These are phyloP conservation scores for Cacatua alba DNA, from an alignment of 2,113 vertebrate species.

Conservation along the genomic window DNA sequence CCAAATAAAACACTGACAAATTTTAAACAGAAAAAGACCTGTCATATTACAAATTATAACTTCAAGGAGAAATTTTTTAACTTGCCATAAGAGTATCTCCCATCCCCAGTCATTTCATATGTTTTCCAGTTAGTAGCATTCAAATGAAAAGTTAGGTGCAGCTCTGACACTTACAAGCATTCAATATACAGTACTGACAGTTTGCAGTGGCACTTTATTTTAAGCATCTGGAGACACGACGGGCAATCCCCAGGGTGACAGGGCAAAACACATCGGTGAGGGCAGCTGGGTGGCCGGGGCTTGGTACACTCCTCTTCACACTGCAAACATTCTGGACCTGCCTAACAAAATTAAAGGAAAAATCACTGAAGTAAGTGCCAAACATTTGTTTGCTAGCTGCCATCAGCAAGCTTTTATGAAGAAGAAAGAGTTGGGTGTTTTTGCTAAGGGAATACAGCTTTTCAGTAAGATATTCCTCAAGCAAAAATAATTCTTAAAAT, in stretches of 20 bases:
- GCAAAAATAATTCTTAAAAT: conserved; percentile 1
- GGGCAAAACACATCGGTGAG: conserved; percentile 81
- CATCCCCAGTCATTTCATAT: not conserved
- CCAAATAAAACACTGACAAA: not conserved
- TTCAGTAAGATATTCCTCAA: not conserved
- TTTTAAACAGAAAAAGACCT: not conserved
- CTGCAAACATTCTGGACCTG: conserved; percentile 79
- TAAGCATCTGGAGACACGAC: conserved; percentile 83
- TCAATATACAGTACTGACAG: conserved; percentile 82
- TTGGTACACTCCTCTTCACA: conserved; percentile 85
- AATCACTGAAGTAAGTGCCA: not conserved
- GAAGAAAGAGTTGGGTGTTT: not conserved
- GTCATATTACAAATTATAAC: not conserved
- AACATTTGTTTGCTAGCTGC: not conserved
- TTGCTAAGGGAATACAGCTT: not conserved
- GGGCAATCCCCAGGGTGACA: conserved; percentile 84
- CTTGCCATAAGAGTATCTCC: not conserved
- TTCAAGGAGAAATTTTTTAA: not conserved
- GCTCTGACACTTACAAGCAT: conserved; percentile 80
- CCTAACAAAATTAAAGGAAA: conserved; percentile 60
- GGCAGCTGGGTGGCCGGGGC: conserved; percentile 79
- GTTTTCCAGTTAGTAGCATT: not conserved
- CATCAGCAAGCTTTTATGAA: not conserved
- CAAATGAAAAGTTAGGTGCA: not conserved
- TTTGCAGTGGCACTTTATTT: conserved; percentile 88